Percentiles rank a stretch among this genome's conserved stretches.
These are phyloP conservation scores for Synaphobranchus kaupii DNA, from an alignment of 2,797 vertebrate species.

Conservation along the genomic window DNA sequence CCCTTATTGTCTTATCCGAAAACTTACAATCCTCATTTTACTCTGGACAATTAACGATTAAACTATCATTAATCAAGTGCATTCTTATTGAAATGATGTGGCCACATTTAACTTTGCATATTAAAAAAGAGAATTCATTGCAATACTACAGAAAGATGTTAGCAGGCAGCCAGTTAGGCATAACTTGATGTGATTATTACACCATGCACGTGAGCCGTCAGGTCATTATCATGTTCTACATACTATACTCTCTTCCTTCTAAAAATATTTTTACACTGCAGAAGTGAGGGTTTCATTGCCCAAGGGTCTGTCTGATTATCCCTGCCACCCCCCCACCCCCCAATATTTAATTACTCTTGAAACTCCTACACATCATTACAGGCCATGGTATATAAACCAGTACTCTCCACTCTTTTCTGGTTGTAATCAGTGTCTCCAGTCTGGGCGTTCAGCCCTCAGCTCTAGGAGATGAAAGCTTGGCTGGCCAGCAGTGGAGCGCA, in stretches of 20 bases:
- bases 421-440: background rate
- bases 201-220: background rate
- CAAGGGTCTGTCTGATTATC: conserved; percentile 19
- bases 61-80: background rate
- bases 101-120: background rate
- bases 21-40: background rate
- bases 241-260: background rate
- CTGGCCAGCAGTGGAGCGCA: conserved; percentile 8
- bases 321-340: background rate
- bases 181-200: conserved; percentile 10
- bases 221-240: conserved; percentile 11
- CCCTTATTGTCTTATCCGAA: background rate
- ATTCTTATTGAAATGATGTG: background rate
- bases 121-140: background rate
- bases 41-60: background rate
- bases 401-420: background rate
- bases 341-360: conserved; percentile 30
- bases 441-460: conserved; percentile 21
- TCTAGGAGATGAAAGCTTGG: conserved; percentile 39
- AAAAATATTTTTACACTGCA: conserved; percentile 2
- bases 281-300: conserved; percentile 14
- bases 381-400: conserved; percentile 1
- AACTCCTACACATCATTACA: conserved; percentile 6
- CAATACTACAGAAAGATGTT: background rate
- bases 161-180: background rate